Percentiles rank a stretch among this genome's conserved stretches.
These are phyloP conservation scores for Eurystomus glaucurus DNA, from an alignment of 2,797 vertebrate species.

Conservation along the genomic window DNA sequence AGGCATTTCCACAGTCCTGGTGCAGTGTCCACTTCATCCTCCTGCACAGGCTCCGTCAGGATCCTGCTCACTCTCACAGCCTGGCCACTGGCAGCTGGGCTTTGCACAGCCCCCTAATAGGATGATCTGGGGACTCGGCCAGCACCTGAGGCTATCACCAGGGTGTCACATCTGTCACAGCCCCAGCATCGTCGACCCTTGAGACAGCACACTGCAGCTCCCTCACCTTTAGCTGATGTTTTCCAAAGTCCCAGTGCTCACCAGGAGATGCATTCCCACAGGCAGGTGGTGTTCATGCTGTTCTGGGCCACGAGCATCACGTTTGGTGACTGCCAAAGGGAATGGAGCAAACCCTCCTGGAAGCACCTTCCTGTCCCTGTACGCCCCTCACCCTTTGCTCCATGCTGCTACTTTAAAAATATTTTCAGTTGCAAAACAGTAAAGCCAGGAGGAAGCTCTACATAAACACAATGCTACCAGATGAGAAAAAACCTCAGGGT, in stretches of 20 bases:
- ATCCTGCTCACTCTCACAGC: accelerated
- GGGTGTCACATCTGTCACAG: neutral
- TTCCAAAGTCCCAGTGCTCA: neutral
- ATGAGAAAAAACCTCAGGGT: neutral
- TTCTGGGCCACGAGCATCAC: neutral
- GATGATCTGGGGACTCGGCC: accelerated
- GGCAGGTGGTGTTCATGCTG: neutral
- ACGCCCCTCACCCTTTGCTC: neutral
- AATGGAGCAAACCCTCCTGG: neutral
- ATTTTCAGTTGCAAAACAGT: neutral
- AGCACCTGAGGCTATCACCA: neutral
- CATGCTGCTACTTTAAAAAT: neutral
- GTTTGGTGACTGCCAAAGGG: neutral
- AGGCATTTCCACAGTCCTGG: neutral
- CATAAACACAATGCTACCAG: neutral
- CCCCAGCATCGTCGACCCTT: accelerated
- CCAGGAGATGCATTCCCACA: neutral
- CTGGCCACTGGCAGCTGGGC: neutral
- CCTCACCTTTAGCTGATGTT: neutral
- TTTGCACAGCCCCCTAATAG: neutral
- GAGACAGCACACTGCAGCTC: neutral
- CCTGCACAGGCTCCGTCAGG: accelerated
- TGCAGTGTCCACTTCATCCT: accelerated
- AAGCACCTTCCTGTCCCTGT: neutral
- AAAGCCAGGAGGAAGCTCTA: neutral